Percentiles rank a stretch among this genome's conserved stretches.
Conservation (phyloP, 2,888 invertebrate genomes). For the Xestia sexstrigata region DNA sequence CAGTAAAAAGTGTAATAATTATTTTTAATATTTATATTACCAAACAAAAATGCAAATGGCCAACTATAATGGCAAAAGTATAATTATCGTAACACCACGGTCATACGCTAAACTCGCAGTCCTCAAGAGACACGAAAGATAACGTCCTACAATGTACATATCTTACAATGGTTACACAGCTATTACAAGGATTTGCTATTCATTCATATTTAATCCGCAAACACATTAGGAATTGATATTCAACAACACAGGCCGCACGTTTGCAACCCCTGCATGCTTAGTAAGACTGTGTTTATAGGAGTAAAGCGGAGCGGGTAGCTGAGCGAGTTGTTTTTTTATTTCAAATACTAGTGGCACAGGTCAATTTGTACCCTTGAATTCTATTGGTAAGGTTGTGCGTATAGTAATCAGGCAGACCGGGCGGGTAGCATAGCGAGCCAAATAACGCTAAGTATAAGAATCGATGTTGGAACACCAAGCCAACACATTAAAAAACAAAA, state of each 20-base stretch:
- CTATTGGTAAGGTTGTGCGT: neutral
- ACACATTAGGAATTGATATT: conserved; percentile 38
- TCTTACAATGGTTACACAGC: neutral
- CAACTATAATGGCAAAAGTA: neutral
- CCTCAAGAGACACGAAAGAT: neutral
- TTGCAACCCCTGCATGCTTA: conserved; percentile 81
- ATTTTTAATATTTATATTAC: too few species aligned
- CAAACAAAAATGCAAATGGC: too few species aligned
- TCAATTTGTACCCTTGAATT: neutral
- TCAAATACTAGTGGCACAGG: neutral
- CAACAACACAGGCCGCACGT: conserved; percentile 53
- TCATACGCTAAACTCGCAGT: too few species aligned
- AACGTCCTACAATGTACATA: neutral
- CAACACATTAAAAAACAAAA: neutral
- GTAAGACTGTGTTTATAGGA: conserved; percentile 63
- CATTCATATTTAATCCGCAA: conserved; percentile 3
- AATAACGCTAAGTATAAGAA: neutral
- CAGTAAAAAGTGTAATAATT: too few species aligned
- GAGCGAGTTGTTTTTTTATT: conserved; percentile 2
- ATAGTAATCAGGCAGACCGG: neutral
- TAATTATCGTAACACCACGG: neutral
- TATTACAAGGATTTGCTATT: conserved; percentile 10
- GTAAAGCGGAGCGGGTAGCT: conserved; percentile 65
- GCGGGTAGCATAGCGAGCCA: neutral
- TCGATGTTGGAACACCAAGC: neutral